Conservation (phyloP, 2,797 vertebrate genomes). For the Cossypha caffra region DNA sequence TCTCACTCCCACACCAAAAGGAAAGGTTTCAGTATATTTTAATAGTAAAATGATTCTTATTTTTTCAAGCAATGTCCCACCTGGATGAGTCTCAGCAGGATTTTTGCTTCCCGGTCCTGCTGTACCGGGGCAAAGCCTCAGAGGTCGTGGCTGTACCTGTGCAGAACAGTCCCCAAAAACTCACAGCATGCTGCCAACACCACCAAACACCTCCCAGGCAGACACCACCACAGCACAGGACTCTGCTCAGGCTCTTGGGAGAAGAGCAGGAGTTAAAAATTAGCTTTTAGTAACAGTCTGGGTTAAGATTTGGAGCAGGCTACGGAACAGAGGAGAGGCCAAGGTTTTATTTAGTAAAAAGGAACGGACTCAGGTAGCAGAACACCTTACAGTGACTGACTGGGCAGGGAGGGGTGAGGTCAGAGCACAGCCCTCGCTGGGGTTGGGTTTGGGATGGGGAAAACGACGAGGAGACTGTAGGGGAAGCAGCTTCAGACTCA, state of each 20-base stretch:
- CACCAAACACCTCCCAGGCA: background rate
- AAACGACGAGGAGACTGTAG: background rate
- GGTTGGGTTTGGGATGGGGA: background rate
- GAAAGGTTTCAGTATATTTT: slow-evolving; percentile 6
- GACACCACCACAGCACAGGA: background rate
- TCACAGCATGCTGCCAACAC: background rate
- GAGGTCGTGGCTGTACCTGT: background rate
- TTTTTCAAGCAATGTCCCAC: slow-evolving; percentile 13
- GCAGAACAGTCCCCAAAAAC: background rate
- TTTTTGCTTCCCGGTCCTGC: slow-evolving; percentile 3
- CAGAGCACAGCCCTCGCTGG: slow-evolving; percentile 50
- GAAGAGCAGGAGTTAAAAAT: background rate
- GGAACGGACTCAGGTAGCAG: slow-evolving; percentile 7
- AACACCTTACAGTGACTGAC: slow-evolving; percentile 40
- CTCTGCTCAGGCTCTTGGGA: background rate
- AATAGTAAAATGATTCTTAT: background rate
- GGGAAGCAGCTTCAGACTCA: slow-evolving; percentile 64
- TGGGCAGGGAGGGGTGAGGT: slow-evolving; percentile 25
- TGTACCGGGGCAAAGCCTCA: background rate
- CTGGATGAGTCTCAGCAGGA: background rate
- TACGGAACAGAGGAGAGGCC: slow-evolving; percentile 6
- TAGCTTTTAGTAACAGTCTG: slow-evolving; percentile 30
- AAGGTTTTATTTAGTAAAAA: slow-evolving; percentile 46
- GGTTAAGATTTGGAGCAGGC: slow-evolving; percentile 28
- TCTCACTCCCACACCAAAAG: background rate